Evolutionary conservation across 1,140 invertebrate species (phyloP), one percentile per base, ranked within the genome.

Genomic region (Aphis gossypii): DNA sequence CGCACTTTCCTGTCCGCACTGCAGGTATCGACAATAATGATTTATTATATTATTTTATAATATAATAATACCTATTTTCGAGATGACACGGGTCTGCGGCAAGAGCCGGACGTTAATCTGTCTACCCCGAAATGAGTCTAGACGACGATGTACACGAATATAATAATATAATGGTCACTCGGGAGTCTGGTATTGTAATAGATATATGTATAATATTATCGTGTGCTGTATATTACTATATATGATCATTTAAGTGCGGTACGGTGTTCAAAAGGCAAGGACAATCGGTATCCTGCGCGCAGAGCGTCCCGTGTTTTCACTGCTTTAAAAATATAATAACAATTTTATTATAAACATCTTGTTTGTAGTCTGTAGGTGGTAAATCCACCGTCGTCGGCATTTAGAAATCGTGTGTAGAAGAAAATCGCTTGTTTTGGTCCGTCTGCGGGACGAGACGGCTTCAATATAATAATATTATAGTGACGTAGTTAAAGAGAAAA

Each of bases 21-120:
- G 60, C 60, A 76, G 60, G 60, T 76, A 76, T n/a, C n/a, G 14
- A 76, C 60, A n/a, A n/a, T 76, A 76, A 76, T 76, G n/a, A 76
- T 76, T 76, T n/a, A 76, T 76, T 68, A n/a, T 68, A n/a, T 68
- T 68, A 14, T 68, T 18, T 68, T 68, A 60, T 30, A 68, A n/a
- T 68, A 68, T 68, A 30, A 76, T 76, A 76, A 76, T 76, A 76
- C 30, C 30, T 20, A 60, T n/a, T 68, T n/a, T 68, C 18, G 60
- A 76, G 60, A 76, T 76, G 60, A 76, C 60, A 76, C 60, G 14
- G 60, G 60, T 76, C 60, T n/a, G 60, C 60, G 60, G 60, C 60
- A n/a, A n/a, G 30, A n/a, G 30, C 60, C 60, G 60, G 60, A 76
- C 60, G 30, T 76, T 76, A n/a, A n/a, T 11, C 14, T 76, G 60